phyloP scores from a whole-genome alignment of 2,888 invertebrate species.

The Caenorhabditis sulstoni region DNA sequence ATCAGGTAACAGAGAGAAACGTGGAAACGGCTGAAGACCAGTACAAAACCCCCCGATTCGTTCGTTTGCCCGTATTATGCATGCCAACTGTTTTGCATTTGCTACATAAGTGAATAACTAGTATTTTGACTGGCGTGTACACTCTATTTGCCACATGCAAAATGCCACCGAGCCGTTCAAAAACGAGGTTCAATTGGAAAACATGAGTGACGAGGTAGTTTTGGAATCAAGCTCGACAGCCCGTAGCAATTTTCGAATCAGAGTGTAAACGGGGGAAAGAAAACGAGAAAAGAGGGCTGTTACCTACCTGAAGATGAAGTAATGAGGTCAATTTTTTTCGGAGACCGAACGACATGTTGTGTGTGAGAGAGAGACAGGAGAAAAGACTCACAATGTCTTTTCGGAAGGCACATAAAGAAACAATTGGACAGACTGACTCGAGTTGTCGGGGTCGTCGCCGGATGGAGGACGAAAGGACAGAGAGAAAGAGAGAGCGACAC shows the following conservation, averaged over 20 bases:
- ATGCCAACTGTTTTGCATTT: conserved; percentile 37
- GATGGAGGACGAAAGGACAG: conserved; percentile 15
- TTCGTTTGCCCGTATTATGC: conserved; percentile 45
- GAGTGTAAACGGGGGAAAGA: conserved; percentile 1
- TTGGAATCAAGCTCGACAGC: not conserved
- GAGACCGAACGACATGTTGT: conserved; percentile 49
- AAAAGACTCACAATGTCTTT: conserved; percentile 58
- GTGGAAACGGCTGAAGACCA: conserved; percentile 20
- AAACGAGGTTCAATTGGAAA: conserved; percentile 2
- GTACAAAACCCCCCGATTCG: conserved; percentile 49
- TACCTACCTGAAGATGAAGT: conserved; percentile 53
- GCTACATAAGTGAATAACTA: conserved; percentile 55
- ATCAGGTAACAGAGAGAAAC: conserved; percentile 29
- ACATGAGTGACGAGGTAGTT: too few relatives aligned
- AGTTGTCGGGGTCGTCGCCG: conserved; percentile 43
- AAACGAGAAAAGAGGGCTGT: conserved; percentile 23
- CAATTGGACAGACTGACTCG: conserved; percentile 54
- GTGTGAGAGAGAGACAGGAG: conserved; percentile 3
- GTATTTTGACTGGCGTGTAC: conserved; percentile 7
- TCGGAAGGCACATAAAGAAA: conserved; percentile 59
- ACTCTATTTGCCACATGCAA: not conserved
- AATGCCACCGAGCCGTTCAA: conserved; percentile 11
- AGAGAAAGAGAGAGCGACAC: not conserved
- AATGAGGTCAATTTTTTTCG: conserved; percentile 59
- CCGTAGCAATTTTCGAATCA: conserved; percentile 22